phyloP scores from a whole-genome alignment of 2,797 vertebrate genomes.

The Hybognathus amarus region DNA sequence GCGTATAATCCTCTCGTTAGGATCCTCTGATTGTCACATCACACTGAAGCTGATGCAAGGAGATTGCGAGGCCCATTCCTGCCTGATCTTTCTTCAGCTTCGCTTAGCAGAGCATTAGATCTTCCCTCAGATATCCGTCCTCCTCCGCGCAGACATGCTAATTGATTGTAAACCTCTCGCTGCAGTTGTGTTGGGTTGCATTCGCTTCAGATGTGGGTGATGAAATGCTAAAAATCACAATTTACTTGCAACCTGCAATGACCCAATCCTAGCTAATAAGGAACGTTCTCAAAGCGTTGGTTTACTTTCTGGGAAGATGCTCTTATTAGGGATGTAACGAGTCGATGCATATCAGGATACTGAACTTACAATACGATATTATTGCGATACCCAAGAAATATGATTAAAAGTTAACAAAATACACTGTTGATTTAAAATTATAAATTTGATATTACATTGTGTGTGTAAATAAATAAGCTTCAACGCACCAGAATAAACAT shows the following conservation, averaged over 20 bases:
- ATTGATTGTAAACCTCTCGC: constrained; percentile 25
- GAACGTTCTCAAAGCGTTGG: background rate
- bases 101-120: constrained; percentile 36
- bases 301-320: background rate
- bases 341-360: too few relatives aligned
- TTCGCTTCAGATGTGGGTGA: background rate
- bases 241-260: background rate
- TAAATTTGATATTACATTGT: too few relatives aligned
- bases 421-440: too few relatives aligned
- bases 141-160: constrained; percentile 8
- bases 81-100: constrained; percentile 41
- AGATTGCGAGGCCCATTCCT: constrained; percentile 28
- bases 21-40: constrained; percentile 56
- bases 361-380: too few relatives aligned
- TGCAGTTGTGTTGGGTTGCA: background rate
- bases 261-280: background rate
- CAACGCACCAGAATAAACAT: too few relatives aligned
- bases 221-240: background rate
- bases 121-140: constrained; percentile 9
- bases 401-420: too few relatives aligned
- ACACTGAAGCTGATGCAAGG: constrained; percentile 52
- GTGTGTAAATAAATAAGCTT: too few relatives aligned
- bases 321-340: background rate
- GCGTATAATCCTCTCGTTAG: constrained; percentile 60
- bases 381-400: too few relatives aligned